These are phyloP conservation scores for Germaria angustata DNA, from an alignment of 2,888 invertebrate species.

Conservation along the genomic window DNA sequence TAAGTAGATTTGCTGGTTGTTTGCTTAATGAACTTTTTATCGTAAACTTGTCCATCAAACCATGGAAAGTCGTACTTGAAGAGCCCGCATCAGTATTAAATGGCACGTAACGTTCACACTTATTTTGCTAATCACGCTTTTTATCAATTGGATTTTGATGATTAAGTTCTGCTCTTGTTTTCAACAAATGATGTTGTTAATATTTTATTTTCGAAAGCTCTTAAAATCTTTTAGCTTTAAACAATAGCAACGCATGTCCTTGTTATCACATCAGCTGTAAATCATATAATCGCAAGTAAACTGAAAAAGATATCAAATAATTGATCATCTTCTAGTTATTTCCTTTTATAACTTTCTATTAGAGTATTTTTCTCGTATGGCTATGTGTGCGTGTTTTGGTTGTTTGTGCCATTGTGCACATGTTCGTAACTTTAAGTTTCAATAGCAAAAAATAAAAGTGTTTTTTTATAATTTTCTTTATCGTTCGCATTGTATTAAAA, in stretches of 20 bases:
- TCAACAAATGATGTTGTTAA: background rate
- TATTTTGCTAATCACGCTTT: too few species aligned
- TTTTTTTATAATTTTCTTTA: conserved; percentile 34
- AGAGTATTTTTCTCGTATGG: background rate
- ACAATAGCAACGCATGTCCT: background rate
- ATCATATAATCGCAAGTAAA: conserved; percentile 5
- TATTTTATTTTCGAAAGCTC: background rate
- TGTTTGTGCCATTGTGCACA: background rate
- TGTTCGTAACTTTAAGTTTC: background rate
- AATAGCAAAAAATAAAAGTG: background rate
- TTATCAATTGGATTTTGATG: too few species aligned
- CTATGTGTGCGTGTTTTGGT: too few species aligned
- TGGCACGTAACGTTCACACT: too few species aligned
- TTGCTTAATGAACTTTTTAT: too few species aligned
- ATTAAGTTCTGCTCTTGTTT: background rate
- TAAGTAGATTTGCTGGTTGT: too few species aligned
- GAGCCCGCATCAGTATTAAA: too few species aligned
- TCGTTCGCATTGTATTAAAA: conserved; percentile 52
- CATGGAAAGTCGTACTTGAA: too few species aligned
- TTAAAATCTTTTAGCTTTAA: background rate
- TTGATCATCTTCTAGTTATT: conserved; percentile 14
- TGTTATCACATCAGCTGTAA: background rate
- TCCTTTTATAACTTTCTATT: background rate
- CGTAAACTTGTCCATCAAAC: too few species aligned
- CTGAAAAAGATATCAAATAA: conserved; percentile 24